phyloP scores from a whole-genome alignment of 2,113 vertebrate species.

The Aspiorhynchus laticeps region DNA sequence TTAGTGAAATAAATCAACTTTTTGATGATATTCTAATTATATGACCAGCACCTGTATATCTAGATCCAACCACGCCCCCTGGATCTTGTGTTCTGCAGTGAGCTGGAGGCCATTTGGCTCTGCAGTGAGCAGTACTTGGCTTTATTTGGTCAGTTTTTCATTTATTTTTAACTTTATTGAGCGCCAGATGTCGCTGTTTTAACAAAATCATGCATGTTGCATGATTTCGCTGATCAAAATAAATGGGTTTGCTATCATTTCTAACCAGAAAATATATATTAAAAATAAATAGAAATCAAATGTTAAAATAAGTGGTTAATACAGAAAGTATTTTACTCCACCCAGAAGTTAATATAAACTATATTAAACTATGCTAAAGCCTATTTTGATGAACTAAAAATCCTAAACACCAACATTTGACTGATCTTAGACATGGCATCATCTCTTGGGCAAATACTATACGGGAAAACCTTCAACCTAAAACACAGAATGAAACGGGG shows the following conservation, averaged over 20 bases:
- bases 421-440: neutral
- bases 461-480: neutral
- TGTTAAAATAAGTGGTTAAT: neutral
- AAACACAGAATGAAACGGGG: neutral
- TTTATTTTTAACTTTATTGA: neutral
- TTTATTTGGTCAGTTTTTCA: neutral
- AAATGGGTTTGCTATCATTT: neutral
- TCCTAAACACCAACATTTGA: neutral
- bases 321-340: neutral
- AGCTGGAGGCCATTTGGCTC: too few species aligned
- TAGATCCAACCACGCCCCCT: too few species aligned
- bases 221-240: neutral
- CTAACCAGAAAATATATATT: neutral
- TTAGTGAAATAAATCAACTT: too few species aligned
- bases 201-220: neutral
- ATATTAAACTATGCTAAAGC: neutral
- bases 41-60: too few species aligned
- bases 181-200: slow-evolving; percentile 6
- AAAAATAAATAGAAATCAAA: neutral
- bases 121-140: too few species aligned
- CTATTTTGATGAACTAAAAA: neutral
- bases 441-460: neutral
- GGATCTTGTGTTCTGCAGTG: too few species aligned
- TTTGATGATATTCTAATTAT: too few species aligned
- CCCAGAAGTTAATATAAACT: neutral